phyloP scores from a whole-genome alignment of 2,888 invertebrate species.

The Camptogramma bilineatum region DNA sequence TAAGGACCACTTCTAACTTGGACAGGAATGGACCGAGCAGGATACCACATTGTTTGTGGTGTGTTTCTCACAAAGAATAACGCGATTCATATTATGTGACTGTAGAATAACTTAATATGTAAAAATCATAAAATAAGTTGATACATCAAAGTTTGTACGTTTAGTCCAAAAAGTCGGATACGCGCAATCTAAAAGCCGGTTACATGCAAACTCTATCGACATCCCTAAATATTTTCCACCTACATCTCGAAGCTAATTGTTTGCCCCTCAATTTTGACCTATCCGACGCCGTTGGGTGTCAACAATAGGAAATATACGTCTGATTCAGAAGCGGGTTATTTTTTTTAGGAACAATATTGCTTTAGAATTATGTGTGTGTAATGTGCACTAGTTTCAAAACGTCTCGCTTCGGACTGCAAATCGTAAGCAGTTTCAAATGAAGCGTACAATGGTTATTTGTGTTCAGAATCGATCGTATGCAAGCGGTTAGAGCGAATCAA shows the following conservation, averaged over 20 bases:
- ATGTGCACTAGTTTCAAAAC: conserved; percentile 10
- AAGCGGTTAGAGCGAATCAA: conserved; percentile 10
- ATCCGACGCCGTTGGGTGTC: conserved; percentile 34
- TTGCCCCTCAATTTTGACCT: conserved; percentile 31
- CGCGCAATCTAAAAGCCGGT: not conserved
- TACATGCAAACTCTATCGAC: no score
- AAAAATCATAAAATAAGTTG: no score
- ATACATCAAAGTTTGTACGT: no score
- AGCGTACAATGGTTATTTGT: conserved; percentile 34
- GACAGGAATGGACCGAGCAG: conserved; percentile 16
- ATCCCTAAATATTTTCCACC: not conserved
- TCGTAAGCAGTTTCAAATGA: conserved; percentile 28
- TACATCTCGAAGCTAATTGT: conserved; percentile 1
- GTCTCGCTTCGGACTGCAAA: conserved; percentile 19
- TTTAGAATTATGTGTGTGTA: no score
- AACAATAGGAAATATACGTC: no score
- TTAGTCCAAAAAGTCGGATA: not conserved
- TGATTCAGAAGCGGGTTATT: no score
- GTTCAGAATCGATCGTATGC: conserved; percentile 23
- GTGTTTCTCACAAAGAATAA: not conserved
- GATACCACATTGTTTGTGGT: conserved; percentile 4
- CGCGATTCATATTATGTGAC: not conserved
- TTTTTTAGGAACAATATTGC: no score
- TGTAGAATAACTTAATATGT: not conserved
- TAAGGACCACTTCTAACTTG: conserved; percentile 12